phyloP scores from a whole-genome alignment of 2,888 invertebrate species.

The Clepsis dumicolana region DNA sequence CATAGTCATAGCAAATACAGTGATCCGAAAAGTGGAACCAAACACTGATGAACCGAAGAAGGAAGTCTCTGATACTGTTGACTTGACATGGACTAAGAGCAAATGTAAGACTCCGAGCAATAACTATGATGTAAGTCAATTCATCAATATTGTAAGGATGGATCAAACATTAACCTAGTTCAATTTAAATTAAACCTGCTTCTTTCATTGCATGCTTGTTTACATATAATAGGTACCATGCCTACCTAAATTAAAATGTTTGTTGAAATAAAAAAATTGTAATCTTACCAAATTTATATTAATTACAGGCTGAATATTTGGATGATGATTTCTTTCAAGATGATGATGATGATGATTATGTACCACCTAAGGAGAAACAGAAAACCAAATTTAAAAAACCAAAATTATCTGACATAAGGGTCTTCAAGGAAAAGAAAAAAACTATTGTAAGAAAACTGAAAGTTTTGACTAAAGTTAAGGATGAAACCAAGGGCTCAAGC shows the following conservation, averaged over 20 bases:
- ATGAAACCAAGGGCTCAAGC: constrained; percentile 54
- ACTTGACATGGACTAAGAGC: constrained; percentile 67
- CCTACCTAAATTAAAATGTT: too few relatives aligned
- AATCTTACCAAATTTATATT: constrained; percentile 21
- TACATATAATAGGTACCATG: too few relatives aligned
- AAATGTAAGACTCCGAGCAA: constrained; percentile 50
- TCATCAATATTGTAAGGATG: not conserved
- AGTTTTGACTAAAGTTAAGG: constrained; percentile 67
- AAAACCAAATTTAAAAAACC: constrained; percentile 75
- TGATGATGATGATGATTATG: constrained; percentile 77
- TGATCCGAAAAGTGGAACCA: constrained; percentile 79
- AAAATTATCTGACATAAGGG: constrained; percentile 74
- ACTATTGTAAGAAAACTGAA: constrained; percentile 72
- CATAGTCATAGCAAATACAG: constrained; percentile 79
- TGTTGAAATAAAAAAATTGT: too few relatives aligned
- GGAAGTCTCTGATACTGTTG: constrained; percentile 55
- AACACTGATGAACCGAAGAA: constrained; percentile 53
- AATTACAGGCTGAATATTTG: constrained; percentile 66
- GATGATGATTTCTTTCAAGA: constrained; percentile 73
- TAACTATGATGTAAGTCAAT: constrained; percentile 66
- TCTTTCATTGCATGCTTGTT: too few relatives aligned
- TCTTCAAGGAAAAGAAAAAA: constrained; percentile 74
- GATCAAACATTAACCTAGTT: too few relatives aligned
- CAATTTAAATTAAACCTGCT: too few relatives aligned
- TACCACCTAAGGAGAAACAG: constrained; percentile 68